A percentile compares a stretch with the other conserved stretches of the same genome.
Evolutionary conservation across 1,140 invertebrate species (phyloP).

Genomic region (Camponotus pennsylvanicus): DNA sequence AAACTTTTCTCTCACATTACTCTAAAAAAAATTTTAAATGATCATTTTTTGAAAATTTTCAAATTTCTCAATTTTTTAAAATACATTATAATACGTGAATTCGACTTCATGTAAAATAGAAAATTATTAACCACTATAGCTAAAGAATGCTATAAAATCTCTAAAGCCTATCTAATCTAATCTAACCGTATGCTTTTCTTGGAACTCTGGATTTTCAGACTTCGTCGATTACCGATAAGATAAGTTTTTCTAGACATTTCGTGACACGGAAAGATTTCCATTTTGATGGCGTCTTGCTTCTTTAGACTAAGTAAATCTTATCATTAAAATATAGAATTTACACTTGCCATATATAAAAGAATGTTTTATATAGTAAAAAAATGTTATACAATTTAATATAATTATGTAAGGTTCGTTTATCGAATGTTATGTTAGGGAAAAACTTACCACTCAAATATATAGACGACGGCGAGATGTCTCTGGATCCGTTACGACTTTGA

Average conservation of each 20-base stretch:
- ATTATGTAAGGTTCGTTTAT: too few species aligned
- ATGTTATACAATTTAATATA: too few species aligned
- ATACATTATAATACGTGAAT: not conserved
- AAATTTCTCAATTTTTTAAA: not conserved
- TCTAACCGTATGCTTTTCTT: not conserved
- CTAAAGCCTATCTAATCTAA: conserved; percentile 21
- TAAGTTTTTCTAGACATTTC: too few species aligned
- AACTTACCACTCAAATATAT: conserved; percentile 50
- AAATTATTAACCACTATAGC: not conserved
- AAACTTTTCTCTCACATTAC: not conserved
- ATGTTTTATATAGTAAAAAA: too few species aligned
- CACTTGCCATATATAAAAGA: too few species aligned
- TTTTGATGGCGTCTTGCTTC: too few species aligned
- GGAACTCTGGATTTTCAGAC: not conserved
- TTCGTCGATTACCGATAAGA: conserved; percentile 9
- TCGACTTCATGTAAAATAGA: not conserved
- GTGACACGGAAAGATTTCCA: too few species aligned
- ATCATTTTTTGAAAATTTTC: too few species aligned
- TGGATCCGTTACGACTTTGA: conserved; percentile 2
- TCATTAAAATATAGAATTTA: too few species aligned
- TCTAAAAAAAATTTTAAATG: not conserved
- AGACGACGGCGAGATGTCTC: conserved; percentile 14
- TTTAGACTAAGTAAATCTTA: too few species aligned
- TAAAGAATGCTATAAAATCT: not conserved
- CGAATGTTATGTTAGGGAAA: not conserved